Evolutionary conservation across 2,888 invertebrate species (phyloP).

Genomic region (Athalia circularis): DNA sequence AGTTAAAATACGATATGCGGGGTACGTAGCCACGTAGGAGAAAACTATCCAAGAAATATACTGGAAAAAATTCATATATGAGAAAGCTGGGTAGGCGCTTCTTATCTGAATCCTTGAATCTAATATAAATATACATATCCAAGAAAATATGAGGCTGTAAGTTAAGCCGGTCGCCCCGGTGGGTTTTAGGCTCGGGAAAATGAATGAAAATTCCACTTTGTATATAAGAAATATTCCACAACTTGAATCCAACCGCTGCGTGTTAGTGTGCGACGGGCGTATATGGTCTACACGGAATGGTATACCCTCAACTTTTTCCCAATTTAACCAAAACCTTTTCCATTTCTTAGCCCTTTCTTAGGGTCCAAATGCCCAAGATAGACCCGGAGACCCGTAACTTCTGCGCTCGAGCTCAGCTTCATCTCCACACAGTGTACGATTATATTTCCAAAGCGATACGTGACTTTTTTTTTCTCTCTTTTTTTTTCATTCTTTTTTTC

Average conservation of each 20-base stretch:
- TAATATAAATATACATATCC: conserved; percentile 34
- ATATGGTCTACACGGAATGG: conserved; percentile 3
- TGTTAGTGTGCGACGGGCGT: neutral
- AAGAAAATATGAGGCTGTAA: conserved; percentile 36
- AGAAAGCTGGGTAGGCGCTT: conserved; percentile 7
- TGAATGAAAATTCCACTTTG: conserved; percentile 37
- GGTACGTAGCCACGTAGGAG: too few relatives aligned
- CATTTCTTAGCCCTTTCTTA: conserved; percentile 7
- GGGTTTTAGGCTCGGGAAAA: conserved; percentile 22
- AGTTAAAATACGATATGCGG: too few relatives aligned
- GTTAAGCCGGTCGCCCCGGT: conserved; percentile 5
- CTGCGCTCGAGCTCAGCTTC: neutral
- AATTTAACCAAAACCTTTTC: conserved; percentile 27
- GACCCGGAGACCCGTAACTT: conserved; percentile 26
- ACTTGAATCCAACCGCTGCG: neutral
- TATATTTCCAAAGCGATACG: conserved; percentile 16
- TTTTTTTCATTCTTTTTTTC: neutral
- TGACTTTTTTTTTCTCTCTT: conserved; percentile 8
- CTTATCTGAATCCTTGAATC: conserved; percentile 40
- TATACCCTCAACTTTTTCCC: conserved; percentile 7
- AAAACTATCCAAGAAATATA: neutral
- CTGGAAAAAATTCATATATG: neutral
- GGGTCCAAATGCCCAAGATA: neutral
- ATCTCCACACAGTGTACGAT: neutral
- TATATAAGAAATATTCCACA: conserved; percentile 14